Evolutionary conservation across 2,113 vertebrate genomes (phyloP).

Genomic region (Ictalurus punctatus): DNA sequence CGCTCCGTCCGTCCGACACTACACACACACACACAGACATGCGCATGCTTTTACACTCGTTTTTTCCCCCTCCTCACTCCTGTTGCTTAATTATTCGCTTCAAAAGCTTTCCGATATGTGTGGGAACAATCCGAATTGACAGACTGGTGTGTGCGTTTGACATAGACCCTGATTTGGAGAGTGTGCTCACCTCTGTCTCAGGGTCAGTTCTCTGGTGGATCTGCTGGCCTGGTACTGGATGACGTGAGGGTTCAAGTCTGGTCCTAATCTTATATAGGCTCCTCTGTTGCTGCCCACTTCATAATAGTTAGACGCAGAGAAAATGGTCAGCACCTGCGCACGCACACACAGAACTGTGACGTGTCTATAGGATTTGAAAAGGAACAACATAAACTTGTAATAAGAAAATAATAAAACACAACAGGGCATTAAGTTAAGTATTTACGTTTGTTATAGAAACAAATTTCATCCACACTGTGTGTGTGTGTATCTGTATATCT

Average conservation of each 20-base stretch:
- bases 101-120: not conserved
- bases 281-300: slow-evolving; percentile 92
- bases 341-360: not conserved
- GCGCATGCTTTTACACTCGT: too few relatives aligned
- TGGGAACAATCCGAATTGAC: not conserved
- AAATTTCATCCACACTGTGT: not conserved
- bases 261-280: slow-evolving; percentile 87
- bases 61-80: not conserved
- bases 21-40: not conserved
- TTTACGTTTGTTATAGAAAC: not conserved
- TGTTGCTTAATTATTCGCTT: not conserved
- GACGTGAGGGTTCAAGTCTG: slow-evolving; percentile 82
- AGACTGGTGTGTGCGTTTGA: not conserved
- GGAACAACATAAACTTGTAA: not conserved
- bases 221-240: slow-evolving; percentile 88
- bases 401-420: not conserved
- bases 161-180: not conserved
- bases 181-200: slow-evolving; percentile 84
- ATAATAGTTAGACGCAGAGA: slow-evolving; percentile 97
- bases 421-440: not conserved
- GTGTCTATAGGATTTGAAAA: not conserved
- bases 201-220: slow-evolving; percentile 76
- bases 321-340: slow-evolving; percentile 88
- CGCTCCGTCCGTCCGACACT: slow-evolving; percentile 72
- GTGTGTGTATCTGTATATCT: not conserved